Conservation (phyloP, 2,113 vertebrate species). For the Microcebus jonahi region DNA sequence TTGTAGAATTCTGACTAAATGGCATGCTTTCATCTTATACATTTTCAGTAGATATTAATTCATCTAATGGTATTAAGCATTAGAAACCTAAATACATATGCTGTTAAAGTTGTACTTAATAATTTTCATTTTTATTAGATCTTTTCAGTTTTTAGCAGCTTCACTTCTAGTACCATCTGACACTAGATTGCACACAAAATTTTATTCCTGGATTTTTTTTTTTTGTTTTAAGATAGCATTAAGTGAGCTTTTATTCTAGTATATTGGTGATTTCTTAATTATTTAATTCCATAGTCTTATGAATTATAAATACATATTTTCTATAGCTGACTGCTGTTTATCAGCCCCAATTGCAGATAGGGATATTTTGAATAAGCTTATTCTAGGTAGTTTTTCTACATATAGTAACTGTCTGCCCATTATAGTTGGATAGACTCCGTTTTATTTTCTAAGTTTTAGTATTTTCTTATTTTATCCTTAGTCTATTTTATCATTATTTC, state of each 20-base stretch:
- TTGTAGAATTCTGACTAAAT: not conserved
- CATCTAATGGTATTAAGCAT: not conserved
- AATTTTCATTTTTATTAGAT: constrained; percentile 41
- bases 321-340: not conserved
- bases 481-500: not conserved
- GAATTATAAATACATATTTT: constrained; percentile 2
- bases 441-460: constrained; percentile 18
- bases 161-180: not conserved
- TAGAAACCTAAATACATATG: not conserved
- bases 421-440: not conserved
- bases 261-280: constrained; percentile 3
- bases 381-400: not conserved
- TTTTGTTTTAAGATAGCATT: not conserved
- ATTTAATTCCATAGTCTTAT: not conserved
- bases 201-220: constrained; percentile 14
- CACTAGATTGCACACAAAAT: not conserved
- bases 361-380: constrained; percentile 36
- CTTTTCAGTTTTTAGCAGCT: constrained; percentile 23
- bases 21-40: not conserved
- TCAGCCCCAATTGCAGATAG: not conserved
- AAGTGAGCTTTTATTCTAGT: not conserved
- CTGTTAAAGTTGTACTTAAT: constrained; percentile 11
- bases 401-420: not conserved
- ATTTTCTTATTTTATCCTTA: constrained; percentile 26
- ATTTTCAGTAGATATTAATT: constrained; percentile 48